Base-by-base conservation (phyloP, 2,888 invertebrate genomes). In the Ophioninae sp. region DNA sequence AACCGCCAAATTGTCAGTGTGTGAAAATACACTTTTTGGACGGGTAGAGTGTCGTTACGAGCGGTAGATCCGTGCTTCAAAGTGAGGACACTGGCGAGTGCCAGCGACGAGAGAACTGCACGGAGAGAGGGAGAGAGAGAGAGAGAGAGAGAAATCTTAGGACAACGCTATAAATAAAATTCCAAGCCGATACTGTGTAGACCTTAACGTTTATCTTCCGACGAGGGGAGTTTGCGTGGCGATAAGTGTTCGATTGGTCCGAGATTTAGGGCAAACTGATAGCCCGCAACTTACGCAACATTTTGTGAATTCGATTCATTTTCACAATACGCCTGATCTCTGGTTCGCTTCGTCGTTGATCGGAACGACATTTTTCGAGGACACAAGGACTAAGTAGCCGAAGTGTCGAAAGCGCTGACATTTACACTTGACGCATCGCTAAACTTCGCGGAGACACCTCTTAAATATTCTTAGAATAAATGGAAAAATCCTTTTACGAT, bases 121-220 rank as follows among this genome's bases (percentile, higher is more conserved):
- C 8, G 41, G 62, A 17, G 44, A 67, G 20, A 39, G 41, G 21
- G 8, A 74, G 44, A 65, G 8, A 68, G 41, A 67, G 67, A 59
- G 23, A 39, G 56, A 74, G 62, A 21, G 73, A 41, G 39, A 62
- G 64, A 23, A 30, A 76, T 21, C 59, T 41, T 30, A 56, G 77
- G 78, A 79, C 79, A 76, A 83, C 41, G 67, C 72, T 83, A 83
- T 76, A 83, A 83, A 83, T 83, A 79, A 79, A 79, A 69, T 59
- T 37, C 21, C 69, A 61, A 67, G 68, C 65, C 39, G 56, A 79
- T 79, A 57, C 61, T 62, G 61, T 44, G 79, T 65, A 21, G 44
- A 30, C 79, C 62, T 61, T 79, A 72, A 76, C 72, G 67, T 30
- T 59, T 30, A 1, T 3, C 30, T 30, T 3, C 30, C 30, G 30